Conservation (phyloP, 2,797 vertebrate genomes). For the Ataeniobius toweri region DNA sequence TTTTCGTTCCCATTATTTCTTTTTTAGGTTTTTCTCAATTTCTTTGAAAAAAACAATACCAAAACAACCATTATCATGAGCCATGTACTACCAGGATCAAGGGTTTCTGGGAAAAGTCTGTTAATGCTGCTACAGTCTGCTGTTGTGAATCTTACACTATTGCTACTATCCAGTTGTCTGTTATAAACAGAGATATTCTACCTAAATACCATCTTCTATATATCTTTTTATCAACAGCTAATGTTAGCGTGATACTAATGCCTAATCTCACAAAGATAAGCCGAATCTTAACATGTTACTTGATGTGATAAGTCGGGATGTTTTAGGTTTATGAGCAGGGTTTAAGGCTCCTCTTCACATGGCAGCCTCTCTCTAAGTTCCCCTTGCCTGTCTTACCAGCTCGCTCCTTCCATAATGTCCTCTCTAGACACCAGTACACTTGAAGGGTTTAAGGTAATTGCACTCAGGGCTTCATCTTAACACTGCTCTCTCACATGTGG, state of each 20-base stretch:
- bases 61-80: not conserved
- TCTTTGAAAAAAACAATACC: not conserved
- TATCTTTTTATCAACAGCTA: not conserved
- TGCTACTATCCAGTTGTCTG: not conserved
- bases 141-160: not conserved
- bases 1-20: not conserved
- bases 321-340: conserved; percentile 24
- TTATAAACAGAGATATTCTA: not conserved
- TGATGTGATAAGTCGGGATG: conserved; percentile 23
- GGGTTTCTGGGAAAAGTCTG: not conserved
- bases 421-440: conserved; percentile 77
- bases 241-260: not conserved
- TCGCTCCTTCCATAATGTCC: conserved; percentile 70
- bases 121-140: not conserved
- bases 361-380: conserved; percentile 39
- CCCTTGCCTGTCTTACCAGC: conserved; percentile 57
- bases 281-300: conserved; percentile 6
- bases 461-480: conserved; percentile 78
- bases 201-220: not conserved
- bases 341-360: conserved; percentile 39
- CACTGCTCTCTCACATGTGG: conserved; percentile 75
- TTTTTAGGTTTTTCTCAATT: not conserved
- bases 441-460: conserved; percentile 81
- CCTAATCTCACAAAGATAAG: conserved; percentile 6
- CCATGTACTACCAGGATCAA: not conserved